These are phyloP conservation scores for Hirtodrosophila cameraria DNA, from an alignment of 2,888 invertebrate genomes.

Conservation along the genomic window DNA sequence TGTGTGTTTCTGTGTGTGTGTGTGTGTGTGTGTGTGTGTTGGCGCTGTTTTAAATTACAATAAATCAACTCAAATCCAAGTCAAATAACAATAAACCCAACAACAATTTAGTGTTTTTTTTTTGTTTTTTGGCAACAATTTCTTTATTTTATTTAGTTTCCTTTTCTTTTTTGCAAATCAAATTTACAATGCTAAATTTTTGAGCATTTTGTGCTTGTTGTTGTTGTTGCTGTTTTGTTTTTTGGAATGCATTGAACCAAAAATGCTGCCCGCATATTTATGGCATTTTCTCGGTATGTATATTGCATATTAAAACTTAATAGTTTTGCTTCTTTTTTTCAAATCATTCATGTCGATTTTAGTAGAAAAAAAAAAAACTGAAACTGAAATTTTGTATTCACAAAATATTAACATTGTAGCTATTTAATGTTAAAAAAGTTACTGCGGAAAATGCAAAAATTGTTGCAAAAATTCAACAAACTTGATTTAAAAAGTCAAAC, in stretches of 20 bases:
- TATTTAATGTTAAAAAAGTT: no score
- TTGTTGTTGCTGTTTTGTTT: background rate
- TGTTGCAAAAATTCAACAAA: no score
- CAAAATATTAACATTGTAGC: no score
- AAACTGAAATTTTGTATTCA: no score
- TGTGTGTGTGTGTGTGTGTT: slow-evolving; percentile 7
- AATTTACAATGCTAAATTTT: slow-evolving; percentile 31
- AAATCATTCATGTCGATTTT: no score
- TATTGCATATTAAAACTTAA: background rate
- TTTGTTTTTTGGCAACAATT: slow-evolving; percentile 12
- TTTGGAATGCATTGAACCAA: slow-evolving; percentile 11
- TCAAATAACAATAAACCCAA: slow-evolving; percentile 19
- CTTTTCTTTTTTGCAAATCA: slow-evolving; percentile 2
- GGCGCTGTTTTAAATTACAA: slow-evolving; percentile 30
- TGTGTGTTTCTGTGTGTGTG: slow-evolving; percentile 2
- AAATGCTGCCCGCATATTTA: slow-evolving; percentile 39
- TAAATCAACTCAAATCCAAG: slow-evolving; percentile 37
- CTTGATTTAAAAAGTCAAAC: no score
- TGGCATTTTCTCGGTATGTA: slow-evolving; percentile 34
- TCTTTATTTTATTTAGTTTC: slow-evolving; percentile 3
- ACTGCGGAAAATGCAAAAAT: no score
- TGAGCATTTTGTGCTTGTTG: slow-evolving; percentile 10
- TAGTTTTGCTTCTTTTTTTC: no score
- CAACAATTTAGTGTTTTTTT: slow-evolving; percentile 22
- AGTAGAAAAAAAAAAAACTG: no score